phyloP scores from a whole-genome alignment of 2,113 vertebrate species.

The Gnathonemus echidnorhynchus region DNA sequence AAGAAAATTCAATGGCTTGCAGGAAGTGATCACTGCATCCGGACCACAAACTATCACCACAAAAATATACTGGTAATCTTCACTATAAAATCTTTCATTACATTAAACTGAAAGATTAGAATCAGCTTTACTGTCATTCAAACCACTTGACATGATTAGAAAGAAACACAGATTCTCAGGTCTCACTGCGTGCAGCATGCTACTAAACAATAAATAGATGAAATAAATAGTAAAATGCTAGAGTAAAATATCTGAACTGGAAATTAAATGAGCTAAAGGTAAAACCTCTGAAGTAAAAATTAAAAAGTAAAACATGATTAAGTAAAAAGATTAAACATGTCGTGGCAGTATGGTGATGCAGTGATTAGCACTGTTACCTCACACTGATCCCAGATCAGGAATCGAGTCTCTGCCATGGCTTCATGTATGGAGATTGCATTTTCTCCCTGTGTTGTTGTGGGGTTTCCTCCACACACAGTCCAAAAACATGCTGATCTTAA shows the following conservation, averaged over 20 bases:
- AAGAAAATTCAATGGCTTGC: neutral
- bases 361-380: neutral
- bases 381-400: neutral
- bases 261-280: too few species aligned
- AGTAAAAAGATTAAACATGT: neutral
- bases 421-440: neutral
- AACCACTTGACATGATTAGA: too few species aligned
- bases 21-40: neutral
- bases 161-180: too few species aligned
- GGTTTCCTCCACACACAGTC: neutral
- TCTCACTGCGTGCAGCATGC: too few species aligned
- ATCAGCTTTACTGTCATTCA: too few species aligned
- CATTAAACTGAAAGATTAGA: neutral
- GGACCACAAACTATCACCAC: neutral
- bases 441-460: neutral
- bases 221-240: too few species aligned
- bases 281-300: too few species aligned
- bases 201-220: too few species aligned
- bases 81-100: neutral
- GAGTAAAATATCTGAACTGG: too few species aligned
- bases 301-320: too few species aligned
- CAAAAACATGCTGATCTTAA: neutral
- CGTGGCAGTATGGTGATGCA: neutral
- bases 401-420: neutral
- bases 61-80: neutral